Conservation (phyloP, 2,888 invertebrate species). For the Ametastegia equiseti region DNA sequence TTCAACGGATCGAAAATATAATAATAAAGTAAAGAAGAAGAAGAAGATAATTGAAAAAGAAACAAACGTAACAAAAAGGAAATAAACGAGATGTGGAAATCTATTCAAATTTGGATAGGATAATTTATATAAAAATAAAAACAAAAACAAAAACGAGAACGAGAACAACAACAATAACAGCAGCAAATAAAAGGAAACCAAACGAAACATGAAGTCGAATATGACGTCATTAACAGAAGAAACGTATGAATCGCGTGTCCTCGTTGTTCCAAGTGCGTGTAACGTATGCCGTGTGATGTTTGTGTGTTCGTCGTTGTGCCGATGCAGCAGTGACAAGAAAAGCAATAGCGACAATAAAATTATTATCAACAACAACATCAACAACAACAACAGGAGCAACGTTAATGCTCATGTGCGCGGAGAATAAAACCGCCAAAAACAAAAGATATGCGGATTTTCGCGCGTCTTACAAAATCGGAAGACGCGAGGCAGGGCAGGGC, state of each 20-base stretch:
- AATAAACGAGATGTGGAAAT: constrained; percentile 46
- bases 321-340: background rate
- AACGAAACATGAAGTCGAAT: constrained; percentile 28
- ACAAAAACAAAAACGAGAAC: background rate
- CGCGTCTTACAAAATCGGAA: constrained; percentile 63
- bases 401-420: background rate
- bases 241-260: background rate
- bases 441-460: constrained; percentile 62
- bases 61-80: background rate
- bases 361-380: background rate
- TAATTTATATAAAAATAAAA: constrained; percentile 25
- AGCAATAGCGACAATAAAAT: background rate
- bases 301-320: background rate
- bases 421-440: constrained; percentile 4
- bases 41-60: constrained; percentile 31
- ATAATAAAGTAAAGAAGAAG: constrained; percentile 45
- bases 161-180: constrained; percentile 15
- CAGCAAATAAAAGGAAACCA: background rate
- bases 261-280: background rate
- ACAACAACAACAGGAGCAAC: background rate
- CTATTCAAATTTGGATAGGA: no score
- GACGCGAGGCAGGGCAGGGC: constrained; percentile 60
- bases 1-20: constrained; percentile 24
- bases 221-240: background rate
- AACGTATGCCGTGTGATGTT: background rate